Conservation (phyloP, 2,888 invertebrate genomes). For the Anoncus sp. region DNA sequence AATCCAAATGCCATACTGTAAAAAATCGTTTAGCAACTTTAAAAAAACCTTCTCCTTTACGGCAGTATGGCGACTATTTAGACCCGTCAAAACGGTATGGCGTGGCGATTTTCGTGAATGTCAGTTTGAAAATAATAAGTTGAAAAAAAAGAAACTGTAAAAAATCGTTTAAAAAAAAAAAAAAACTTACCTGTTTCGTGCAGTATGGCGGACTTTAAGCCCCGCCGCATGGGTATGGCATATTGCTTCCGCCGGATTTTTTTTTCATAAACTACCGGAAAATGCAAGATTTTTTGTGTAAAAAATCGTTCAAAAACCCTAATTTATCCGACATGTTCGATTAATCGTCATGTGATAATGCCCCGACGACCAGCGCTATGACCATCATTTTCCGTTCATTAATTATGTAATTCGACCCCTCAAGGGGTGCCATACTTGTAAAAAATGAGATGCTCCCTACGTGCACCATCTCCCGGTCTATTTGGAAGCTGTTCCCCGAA, state of each 20-base stretch:
- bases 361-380: not conserved
- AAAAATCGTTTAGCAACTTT: not conserved
- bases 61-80: constrained; percentile 3
- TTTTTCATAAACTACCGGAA: constrained; percentile 3
- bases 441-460: too few relatives aligned
- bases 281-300: constrained; percentile 10
- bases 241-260: constrained; percentile 6
- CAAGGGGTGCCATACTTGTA: too few relatives aligned
- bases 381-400: not conserved
- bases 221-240: constrained; percentile 9
- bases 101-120: constrained; percentile 1
- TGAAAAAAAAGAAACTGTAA: too few relatives aligned
- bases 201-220: constrained; percentile 1
- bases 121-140: not conserved
- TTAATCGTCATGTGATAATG: not conserved
- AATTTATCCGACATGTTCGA: not conserved
- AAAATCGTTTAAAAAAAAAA: constrained; percentile 3
- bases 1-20: constrained; percentile 17
- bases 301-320: constrained; percentile 9
- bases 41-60: constrained; percentile 1
- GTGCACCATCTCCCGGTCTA: too few relatives aligned
- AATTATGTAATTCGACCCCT: constrained; percentile 8
- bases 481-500: too few relatives aligned
- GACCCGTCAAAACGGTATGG: constrained; percentile 1
- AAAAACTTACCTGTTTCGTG: not conserved